Conservation (phyloP, 2,888 invertebrate genomes). For the Orthosia cruda region DNA sequence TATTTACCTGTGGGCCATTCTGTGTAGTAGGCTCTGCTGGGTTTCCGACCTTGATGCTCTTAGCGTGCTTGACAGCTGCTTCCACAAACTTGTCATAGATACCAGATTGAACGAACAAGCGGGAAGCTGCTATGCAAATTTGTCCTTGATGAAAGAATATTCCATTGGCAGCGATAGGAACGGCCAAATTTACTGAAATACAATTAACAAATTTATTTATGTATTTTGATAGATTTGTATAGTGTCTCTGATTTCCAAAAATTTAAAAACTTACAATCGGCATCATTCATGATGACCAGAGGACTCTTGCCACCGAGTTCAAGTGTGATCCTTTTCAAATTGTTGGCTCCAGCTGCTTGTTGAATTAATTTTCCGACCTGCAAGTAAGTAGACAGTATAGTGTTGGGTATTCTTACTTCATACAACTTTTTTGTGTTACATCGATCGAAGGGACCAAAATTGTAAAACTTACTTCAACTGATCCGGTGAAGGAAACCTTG, state of each 20-base stretch:
- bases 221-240: not conserved
- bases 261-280: slow-evolving; percentile 92
- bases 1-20: slow-evolving; percentile 94
- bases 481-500: slow-evolving; percentile 68
- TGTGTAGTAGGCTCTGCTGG: slow-evolving; percentile 92
- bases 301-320: slow-evolving; percentile 98
- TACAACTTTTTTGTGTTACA: too few species aligned
- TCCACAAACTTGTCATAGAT: slow-evolving; percentile 96
- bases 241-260: not conserved
- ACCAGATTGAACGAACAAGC: slow-evolving; percentile 73
- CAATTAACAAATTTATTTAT: not conserved
- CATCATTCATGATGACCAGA: slow-evolving; percentile 95
- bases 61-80: slow-evolving; percentile 93
- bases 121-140: slow-evolving; percentile 72
- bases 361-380: slow-evolving; percentile 92
- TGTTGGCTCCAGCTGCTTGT: slow-evolving; percentile 94
- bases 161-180: slow-evolving; percentile 67
- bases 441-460: too few species aligned
- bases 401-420: not conserved
- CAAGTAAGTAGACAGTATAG: not conserved
- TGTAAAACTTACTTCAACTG: slow-evolving; percentile 86
- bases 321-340: slow-evolving; percentile 95
- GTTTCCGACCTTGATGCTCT: slow-evolving; percentile 94
- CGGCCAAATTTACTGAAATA: slow-evolving; percentile 54
- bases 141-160: slow-evolving; percentile 73